Base-by-base conservation (phyloP, 2,797 vertebrate genomes). In the Stomatorhinus walkeri region DNA sequence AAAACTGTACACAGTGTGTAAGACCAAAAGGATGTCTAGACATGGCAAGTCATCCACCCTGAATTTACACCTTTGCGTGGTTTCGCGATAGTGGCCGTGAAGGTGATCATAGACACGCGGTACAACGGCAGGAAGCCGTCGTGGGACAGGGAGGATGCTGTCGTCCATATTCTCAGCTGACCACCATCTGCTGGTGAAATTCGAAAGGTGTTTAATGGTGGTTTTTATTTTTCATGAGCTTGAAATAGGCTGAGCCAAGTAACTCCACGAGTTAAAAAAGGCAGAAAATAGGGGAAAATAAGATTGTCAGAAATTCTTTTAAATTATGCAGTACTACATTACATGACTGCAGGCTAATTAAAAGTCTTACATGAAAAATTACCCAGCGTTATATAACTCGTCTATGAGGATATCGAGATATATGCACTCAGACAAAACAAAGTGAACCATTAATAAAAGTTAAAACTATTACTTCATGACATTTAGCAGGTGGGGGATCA, bases 161-260 rank as follows among this genome's bases (percentile, higher is more conserved):
- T 32, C 32, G 1, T 56, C 49, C 85, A 46, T 56, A 51, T 84
- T 48, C 10, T 87, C 72, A 79, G 36, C 12, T 8, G 22, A 85
- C 54, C 88, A 28, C 87, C 14, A 46, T 24, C n/a, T 4, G 22
- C 83, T 89, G 64, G 86, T 89, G 88, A 90, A 89, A 89, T 68
- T 76, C 88, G 88, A 91, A 90, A 51, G 89, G 85, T 89, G 83
- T 81, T 89, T 90, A 89, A 91, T 89, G 87, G 89, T 72, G 85
- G 76, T 89, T 89, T 92, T 89, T 89, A 92, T 92, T 88, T 92
- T 92, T 92, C 87, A 91, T 91, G 88, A 89, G 88, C 61, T 76
- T 64, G 87, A 90, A 68, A 86, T 89, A 85, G 89, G 79, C 59
- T 61, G 79, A 85, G 89, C 59, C 40, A 68, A 52, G n/a, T 54